A percentile compares a stretch with the other conserved stretches of the same genome.
Evolutionary conservation across 2,797 vertebrate species (phyloP).

Genomic region (Apogon hyalosoma): DNA sequence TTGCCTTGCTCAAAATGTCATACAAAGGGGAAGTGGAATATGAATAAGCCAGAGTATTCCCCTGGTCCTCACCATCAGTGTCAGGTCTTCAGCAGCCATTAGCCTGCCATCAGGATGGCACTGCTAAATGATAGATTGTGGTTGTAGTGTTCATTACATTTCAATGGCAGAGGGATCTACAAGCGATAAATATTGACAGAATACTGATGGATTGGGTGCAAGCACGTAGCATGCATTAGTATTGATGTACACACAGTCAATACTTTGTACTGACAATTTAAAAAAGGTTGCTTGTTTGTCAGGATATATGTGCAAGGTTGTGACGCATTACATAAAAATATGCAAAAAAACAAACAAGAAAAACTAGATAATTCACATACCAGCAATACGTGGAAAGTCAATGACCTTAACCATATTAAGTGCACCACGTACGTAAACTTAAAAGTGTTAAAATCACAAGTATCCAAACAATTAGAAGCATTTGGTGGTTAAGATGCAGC

Average conservation of each 20-base stretch:
- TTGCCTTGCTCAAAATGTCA: conserved; percentile 3
- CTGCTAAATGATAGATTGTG: conserved; percentile 43
- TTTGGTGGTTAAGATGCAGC: conserved; percentile 14
- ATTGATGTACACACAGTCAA: conserved; percentile 28
- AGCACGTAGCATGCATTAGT: conserved; percentile 37
- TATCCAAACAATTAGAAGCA: conserved; percentile 24
- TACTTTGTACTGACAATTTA: conserved; percentile 16
- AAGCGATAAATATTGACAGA: conserved; percentile 50
- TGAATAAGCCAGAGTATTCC: conserved; percentile 23
- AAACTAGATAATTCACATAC: no score
- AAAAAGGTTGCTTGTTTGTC: not conserved
- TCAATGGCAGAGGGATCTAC: conserved; percentile 35
- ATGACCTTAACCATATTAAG: no score
- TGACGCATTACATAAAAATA: not conserved
- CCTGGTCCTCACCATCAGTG: conserved; percentile 22
- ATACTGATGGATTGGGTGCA: conserved; percentile 41
- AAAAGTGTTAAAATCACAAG: not conserved
- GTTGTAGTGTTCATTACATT: conserved; percentile 37
- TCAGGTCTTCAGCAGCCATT: conserved; percentile 42
- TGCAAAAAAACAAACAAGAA: not conserved
- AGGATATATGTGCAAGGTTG: not conserved
- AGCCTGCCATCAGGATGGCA: conserved; percentile 27
- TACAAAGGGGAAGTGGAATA: conserved; percentile 5
- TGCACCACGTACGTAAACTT: not conserved
- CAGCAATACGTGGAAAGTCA: no score